A percentile compares a stretch with the other conserved stretches of the same genome.
Conservation (phyloP, 2,113 vertebrate species). For the Dolichotis patagonum region DNA sequence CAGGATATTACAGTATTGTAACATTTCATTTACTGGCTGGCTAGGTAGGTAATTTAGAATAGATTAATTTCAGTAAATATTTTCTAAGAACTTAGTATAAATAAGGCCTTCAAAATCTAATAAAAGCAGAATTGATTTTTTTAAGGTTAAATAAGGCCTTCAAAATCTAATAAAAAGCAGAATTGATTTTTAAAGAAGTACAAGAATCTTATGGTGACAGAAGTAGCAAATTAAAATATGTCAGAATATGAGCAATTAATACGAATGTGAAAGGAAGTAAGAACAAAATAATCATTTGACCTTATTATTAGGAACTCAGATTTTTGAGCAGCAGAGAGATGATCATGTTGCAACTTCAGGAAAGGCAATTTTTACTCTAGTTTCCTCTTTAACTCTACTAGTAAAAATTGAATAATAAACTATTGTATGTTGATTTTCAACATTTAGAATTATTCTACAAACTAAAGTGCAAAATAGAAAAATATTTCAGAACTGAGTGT, state of each 20-base stretch:
- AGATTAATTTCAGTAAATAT: constrained; percentile 65
- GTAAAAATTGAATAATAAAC: background rate
- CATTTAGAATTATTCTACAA: background rate
- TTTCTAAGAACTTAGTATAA: constrained; percentile 29
- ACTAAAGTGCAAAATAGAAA: constrained; percentile 11
- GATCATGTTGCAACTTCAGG: background rate
- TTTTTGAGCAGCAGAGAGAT: background rate
- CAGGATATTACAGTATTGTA: background rate
- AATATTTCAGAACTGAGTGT: background rate
- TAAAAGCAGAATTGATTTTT: constrained; percentile 54
- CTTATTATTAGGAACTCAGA: background rate
- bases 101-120: background rate
- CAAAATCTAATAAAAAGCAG: constrained; percentile 40
- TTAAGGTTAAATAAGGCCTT: background rate
- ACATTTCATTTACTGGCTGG: constrained; percentile 32
- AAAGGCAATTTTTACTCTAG: background rate
- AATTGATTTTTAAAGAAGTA: constrained; percentile 44
- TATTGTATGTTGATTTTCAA: background rate
- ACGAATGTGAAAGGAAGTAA: background rate
- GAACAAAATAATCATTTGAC: background rate
- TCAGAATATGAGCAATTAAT: background rate
- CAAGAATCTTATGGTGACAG: background rate
- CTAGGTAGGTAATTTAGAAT: constrained; percentile 33
- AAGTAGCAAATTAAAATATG: constrained; percentile 28
- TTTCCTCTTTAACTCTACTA: background rate